Evolutionary conservation across 2,113 vertebrate genomes (phyloP), one percentile per base, ranked within the genome.

Genomic region (Cacatua alba): DNA sequence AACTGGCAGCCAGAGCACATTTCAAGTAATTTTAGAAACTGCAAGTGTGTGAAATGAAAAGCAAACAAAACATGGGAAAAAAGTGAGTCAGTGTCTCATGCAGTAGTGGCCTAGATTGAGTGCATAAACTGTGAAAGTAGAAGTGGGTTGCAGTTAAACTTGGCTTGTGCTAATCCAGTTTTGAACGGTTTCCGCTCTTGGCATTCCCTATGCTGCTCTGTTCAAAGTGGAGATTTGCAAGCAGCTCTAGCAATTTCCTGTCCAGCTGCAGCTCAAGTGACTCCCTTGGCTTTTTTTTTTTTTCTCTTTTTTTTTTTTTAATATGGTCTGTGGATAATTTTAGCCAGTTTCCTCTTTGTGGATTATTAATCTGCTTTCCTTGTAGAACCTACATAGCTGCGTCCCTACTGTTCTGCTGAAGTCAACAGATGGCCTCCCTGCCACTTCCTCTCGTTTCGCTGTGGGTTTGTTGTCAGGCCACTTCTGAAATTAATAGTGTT

Each of bases 211-310:
- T 95, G 97, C 98, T 98, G 95, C 97, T 98, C 96, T 96, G 98
- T 98, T 98, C 97, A 98, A 98, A 98, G 98, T 97, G 94, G 97
- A 98, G 98, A 98, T 98, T 98, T 98, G 97, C 97, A 97, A 97
- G 97, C 97, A 98, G 98, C 97, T 96, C 97, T 97, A 98, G 98
- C 97, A 98, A 99, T 99, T 99, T 99, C 98, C 98, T 98, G 98
- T 98, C 98, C 98, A 98, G 98, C 98, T 98, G 98, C 98, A 96
- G 96, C 98, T 98, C 96, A 95, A 98, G 97, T 96, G 97, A 97
- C 95, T 94, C 77, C 81, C 70, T 78, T 76, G 83, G 37, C 33
- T 29, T 78, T 84, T 48, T 78, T 82, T 60, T 39, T 39, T 39
- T 44, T 63, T 70, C 78, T 60, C 79, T 67, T 28, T 15, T 69